Base-by-base conservation (phyloP, 2,797 vertebrate genomes). In the Graptemys geographica region DNA sequence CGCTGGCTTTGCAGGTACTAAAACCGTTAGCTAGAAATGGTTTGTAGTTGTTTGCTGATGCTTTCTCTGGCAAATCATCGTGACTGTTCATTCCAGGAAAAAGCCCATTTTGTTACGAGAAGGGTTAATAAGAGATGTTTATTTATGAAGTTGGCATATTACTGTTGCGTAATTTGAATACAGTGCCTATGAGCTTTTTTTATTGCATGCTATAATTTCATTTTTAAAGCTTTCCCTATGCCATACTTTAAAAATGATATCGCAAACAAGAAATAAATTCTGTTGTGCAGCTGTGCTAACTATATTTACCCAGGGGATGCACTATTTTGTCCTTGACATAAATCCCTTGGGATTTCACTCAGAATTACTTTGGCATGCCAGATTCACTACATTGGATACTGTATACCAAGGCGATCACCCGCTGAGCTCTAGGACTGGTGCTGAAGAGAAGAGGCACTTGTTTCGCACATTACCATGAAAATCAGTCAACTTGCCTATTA, bases 261-360 rank as follows among this genome's bases (percentile, higher is more conserved):
- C 97, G 96, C 98, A 96, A 98, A 98, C 98, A 98, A 98, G 98
- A 98, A 98, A 98, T 98, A 98, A 98, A 98, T 98, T 97, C 97
- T 97, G 97, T 97, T 97, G 96, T 97, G 97, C 98, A 97, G 97
- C 98, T 98, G 97, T 92, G 97, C 97, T 97, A 97, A 97, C 98
- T 97, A 80, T 96, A 97, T 96, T 97, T 98, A 94, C 98, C 97
- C 98, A 95, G 92, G 98, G 98, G 98, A 98, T 94, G 91, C 97
- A 97, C 98, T 97, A 97, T 97, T 98, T 98, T 97, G 98, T 97
- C 98, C 98, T 98, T 98, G 98, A 98, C 97, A 97, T 95, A 94
- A 95, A 96, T 81, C 98, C 97, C 97, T 33, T 5, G 97, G 97
- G 98, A 96, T 80, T 86, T 91, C 87, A 28, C 96, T 92, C 33